Conservation (phyloP, 2,888 invertebrate genomes). For the Nemurella pictetii region DNA sequence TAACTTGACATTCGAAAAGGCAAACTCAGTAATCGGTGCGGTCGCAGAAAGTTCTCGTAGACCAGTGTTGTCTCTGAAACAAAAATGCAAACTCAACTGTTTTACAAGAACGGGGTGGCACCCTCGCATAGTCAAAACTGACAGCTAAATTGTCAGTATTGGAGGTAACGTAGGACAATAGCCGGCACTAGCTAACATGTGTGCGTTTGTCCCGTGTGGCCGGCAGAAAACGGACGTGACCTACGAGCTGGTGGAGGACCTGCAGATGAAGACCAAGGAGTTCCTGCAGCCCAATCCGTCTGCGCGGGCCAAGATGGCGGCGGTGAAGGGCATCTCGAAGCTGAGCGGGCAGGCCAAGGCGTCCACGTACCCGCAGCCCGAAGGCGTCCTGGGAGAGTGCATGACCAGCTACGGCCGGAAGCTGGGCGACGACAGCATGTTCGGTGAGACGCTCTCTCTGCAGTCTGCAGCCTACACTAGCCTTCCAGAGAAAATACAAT, state of each 20-base stretch:
- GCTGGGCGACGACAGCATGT: slow-evolving; percentile 91
- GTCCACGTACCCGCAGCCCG: slow-evolving; percentile 97
- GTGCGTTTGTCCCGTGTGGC: neutral
- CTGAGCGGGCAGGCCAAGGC: slow-evolving; percentile 95
- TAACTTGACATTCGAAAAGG: too few relatives aligned
- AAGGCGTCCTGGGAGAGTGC: slow-evolving; percentile 94
- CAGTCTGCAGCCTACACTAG: too few relatives aligned
- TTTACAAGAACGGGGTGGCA: too few relatives aligned
- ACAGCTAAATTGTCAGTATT: too few relatives aligned
- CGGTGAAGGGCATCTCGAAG: slow-evolving; percentile 94
- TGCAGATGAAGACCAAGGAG: slow-evolving; percentile 97
- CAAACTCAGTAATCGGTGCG: too few relatives aligned
- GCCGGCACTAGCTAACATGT: too few relatives aligned
- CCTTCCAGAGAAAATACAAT: too few relatives aligned
- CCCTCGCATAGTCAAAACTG: too few relatives aligned
- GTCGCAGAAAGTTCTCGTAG: too few relatives aligned
- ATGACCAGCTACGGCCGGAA: slow-evolving; percentile 95
- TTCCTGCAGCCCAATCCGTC: slow-evolving; percentile 99
- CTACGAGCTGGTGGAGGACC: slow-evolving; percentile 93
- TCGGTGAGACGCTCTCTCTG: slow-evolving; percentile 66
- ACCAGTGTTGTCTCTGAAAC: too few relatives aligned
- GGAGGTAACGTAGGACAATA: too few relatives aligned
- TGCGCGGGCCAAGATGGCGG: slow-evolving; percentile 91
- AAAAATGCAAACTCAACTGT: too few relatives aligned
- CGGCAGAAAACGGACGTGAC: slow-evolving; percentile 96